Evolutionary conservation across 2,113 vertebrate species (phyloP), one percentile per base, ranked within the genome.

Genomic region (Podarcis raffonei): DNA sequence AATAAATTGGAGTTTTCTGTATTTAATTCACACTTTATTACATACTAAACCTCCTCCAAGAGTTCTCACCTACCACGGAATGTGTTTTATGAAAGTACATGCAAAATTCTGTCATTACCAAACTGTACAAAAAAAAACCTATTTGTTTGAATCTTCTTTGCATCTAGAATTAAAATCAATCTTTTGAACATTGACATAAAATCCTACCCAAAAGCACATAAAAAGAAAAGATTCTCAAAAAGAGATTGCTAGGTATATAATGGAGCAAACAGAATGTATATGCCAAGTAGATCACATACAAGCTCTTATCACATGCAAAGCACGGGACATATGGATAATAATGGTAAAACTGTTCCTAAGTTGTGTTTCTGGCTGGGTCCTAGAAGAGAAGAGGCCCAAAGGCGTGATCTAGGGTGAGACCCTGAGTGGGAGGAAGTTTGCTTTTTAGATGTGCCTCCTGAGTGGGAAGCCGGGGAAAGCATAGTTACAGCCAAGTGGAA

Each of bases 81-180:
- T 88, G 30, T 87, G 37, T 83, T 71, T 85, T 88, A 85, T 27
- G 87, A 85, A 91, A 35, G 65, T 75, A 89, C 75, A 81, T 37
- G 42, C 81, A 83, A 83, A 32, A 53, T 88, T 83, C 71, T 81
- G 35, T 80, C 7, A 35, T 59, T 6, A 65, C 20, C 59, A 62
- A 62, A 62, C 18, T 5, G 59, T 20, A 62, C 59, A 48, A 78
- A 78, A 48, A 78, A 78, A 85, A 66, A 23, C 8, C 9, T 48
- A 48, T 13, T 25, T 27, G 18, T 83, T 25, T 39, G 37, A 39
- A 30, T n/a, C 30, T 20, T 30, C 13, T 80, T 59, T 80, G 78
- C 37, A 59, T 57, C 68, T 85, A 20, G 7, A 66, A 59, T 81
- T 72, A 62, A 74, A 74, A 22, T 6, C 37, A 53, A 39, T 53